Conservation (phyloP, 2,113 vertebrate species). For the Pristiophorus japonicus region DNA sequence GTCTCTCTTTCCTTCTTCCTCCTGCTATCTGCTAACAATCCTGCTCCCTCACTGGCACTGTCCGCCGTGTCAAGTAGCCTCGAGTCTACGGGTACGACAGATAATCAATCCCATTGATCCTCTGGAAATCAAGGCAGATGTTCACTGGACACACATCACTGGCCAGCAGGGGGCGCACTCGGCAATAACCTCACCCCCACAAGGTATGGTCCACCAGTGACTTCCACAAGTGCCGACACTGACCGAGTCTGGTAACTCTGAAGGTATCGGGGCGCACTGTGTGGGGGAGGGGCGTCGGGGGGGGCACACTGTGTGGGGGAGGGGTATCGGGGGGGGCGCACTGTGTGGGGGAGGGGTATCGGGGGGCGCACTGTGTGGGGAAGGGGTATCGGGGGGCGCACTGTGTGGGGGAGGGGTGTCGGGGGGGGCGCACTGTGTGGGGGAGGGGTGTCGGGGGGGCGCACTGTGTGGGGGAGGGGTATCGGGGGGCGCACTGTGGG, state of each 20-base stretch:
- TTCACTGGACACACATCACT: slow-evolving; percentile 67
- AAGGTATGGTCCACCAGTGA: not conserved
- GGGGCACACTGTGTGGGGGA: not conserved
- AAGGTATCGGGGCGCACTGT: not conserved
- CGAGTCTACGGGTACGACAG: slow-evolving; percentile 74
- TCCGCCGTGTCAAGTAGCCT: slow-evolving; percentile 55
- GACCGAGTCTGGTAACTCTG: not conserved
- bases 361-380: not conserved
- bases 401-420: not conserved
- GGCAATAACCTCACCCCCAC: not conserved
- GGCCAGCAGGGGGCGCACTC: slow-evolving; percentile 58
- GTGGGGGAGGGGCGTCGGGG: not conserved
- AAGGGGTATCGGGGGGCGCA: not conserved
- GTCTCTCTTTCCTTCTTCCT: slow-evolving; percentile 39
- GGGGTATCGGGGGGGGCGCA: too few species aligned
- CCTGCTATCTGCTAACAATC: slow-evolving; percentile 42
- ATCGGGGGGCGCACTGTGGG: too few species aligned
- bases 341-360: not conserved
- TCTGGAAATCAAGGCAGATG: slow-evolving; percentile 67
- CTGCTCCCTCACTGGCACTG: slow-evolving; percentile 34
- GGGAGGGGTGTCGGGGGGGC: not conserved
- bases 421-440: not conserved
- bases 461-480: too few species aligned
- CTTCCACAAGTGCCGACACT: not conserved
- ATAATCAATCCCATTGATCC: slow-evolving; percentile 70